phyloP scores from a whole-genome alignment of 2,113 vertebrate genomes.

The Gorilla gorilla region DNA sequence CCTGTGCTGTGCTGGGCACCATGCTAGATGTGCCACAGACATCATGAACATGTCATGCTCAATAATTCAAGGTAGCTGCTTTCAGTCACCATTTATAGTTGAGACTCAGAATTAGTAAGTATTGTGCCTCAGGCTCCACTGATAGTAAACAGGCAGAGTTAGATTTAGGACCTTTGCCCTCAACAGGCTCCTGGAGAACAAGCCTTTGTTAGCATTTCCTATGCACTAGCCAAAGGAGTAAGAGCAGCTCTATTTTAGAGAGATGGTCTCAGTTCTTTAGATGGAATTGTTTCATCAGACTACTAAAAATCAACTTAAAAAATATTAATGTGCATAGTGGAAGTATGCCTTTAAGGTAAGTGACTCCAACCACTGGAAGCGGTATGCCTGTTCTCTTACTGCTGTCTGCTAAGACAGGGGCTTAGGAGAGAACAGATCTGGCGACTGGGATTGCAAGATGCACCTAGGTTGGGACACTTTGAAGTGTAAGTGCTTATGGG shows the following conservation, averaged over 20 bases:
- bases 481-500: not conserved
- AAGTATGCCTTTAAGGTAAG: not conserved
- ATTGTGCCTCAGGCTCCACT: no score
- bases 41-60: rapidly evolving
- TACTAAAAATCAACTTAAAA: no score
- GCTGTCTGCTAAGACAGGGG: not conserved
- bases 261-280: not conserved
- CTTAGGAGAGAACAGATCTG: not conserved
- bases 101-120: not conserved
- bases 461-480: not conserved
- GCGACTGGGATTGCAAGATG: not conserved
- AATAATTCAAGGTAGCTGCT: not conserved
- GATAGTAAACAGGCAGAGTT: not conserved
- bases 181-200: not conserved
- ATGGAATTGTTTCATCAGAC: not conserved
- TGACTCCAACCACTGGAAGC: not conserved
- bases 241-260: not conserved
- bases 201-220: not conserved
- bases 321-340: not conserved
- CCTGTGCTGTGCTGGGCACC: not conserved
- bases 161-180: not conserved
- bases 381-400: not conserved
- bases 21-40: not conserved
- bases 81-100: not conserved
- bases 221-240: not conserved